Conservation (phyloP, 92 coral and sea anemone species). For the Phenganax marumi region DNA sequence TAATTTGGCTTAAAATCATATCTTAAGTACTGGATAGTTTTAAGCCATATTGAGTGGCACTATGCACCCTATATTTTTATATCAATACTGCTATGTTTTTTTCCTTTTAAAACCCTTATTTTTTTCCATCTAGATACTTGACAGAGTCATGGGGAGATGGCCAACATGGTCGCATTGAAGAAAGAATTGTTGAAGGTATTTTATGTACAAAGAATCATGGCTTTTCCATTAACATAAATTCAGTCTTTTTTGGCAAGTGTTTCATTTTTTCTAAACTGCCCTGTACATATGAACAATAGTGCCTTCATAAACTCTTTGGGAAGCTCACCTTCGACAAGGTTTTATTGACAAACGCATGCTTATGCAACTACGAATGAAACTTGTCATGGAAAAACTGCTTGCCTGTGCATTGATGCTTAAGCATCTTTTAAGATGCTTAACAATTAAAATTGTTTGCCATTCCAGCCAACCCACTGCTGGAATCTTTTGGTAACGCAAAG, state of each 20-base stretch:
- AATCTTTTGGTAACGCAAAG: constrained; percentile 98
- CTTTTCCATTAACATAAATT: background rate
- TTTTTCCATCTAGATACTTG: constrained; percentile 57
- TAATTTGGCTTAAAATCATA: background rate
- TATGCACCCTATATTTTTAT: too few relatives aligned
- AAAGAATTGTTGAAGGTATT: constrained; percentile 93
- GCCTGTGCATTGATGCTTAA: background rate
- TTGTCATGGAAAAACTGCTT: background rate
- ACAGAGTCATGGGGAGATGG: constrained; percentile 99
- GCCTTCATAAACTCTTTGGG: background rate
- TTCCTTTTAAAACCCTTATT: background rate
- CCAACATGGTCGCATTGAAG: constrained; percentile 93
- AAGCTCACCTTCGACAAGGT: too few relatives aligned
- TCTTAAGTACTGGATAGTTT: background rate
- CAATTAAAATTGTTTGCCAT: constrained; percentile 16
- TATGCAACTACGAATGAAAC: too few relatives aligned
- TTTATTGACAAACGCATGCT: too few relatives aligned
- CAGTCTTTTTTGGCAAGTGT: background rate
- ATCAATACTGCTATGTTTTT: too few relatives aligned
- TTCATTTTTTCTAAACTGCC: background rate
- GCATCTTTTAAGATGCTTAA: too few relatives aligned
- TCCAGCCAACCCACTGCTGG: constrained; percentile 89
- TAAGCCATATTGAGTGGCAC: background rate
- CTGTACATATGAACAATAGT: too few relatives aligned
- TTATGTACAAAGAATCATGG: background rate